These are phyloP conservation scores for Meteorus colon DNA, from an alignment of 2,888 invertebrate genomes.

Conservation along the genomic window DNA sequence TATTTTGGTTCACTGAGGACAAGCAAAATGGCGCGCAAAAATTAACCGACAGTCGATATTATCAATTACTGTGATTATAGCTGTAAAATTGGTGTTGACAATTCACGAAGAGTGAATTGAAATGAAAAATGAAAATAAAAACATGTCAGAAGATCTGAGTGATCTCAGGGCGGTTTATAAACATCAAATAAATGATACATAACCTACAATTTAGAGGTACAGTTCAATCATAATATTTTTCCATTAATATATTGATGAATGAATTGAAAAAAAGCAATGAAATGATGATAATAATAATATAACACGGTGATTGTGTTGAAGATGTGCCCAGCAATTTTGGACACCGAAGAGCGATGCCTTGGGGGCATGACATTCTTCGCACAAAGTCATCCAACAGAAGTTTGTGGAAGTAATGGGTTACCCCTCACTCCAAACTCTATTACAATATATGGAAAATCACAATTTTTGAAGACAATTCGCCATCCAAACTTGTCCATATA, in stretches of 20 bases:
- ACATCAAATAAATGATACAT: background rate
- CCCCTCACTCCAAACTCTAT: constrained; percentile 98
- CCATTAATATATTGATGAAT: no score
- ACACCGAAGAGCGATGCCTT: constrained; percentile 77
- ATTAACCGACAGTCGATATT: no score
- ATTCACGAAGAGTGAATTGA: no score
- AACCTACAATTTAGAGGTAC: background rate
- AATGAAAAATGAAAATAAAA: no score
- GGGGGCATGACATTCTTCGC: constrained; percentile 96
- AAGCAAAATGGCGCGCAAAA: no score
- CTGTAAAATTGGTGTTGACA: no score
- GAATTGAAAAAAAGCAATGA: background rate
- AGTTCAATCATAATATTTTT: background rate
- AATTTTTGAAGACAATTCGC: constrained; percentile 84
- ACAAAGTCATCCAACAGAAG: constrained; percentile 89
- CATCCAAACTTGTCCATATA: constrained; percentile 92
- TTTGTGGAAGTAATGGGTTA: constrained; percentile 95
- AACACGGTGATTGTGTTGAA: constrained; percentile 36
- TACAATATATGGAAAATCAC: constrained; percentile 92
- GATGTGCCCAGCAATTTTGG: constrained; percentile 71
- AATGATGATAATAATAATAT: background rate
- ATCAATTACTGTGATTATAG: no score
- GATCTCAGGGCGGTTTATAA: background rate
- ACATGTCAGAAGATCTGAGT: no score
- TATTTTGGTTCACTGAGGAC: no score